phyloP scores from a whole-genome alignment of 2,797 vertebrate species.

The Gambusia yucatana region DNA sequence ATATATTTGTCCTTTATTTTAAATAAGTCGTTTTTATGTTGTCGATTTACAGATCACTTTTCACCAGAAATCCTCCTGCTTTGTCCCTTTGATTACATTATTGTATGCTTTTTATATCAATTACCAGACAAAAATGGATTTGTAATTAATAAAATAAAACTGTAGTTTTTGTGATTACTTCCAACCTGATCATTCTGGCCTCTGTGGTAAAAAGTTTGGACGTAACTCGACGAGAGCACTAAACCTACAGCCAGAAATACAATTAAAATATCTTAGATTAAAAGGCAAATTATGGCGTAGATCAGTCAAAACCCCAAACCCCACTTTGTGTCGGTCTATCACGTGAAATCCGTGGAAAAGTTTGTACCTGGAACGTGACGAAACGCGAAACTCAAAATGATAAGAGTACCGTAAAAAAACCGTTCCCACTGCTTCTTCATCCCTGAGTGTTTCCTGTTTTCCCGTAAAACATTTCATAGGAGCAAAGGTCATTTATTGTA shows the following conservation, averaged over 20 bases:
- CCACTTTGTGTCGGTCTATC: too few relatives aligned
- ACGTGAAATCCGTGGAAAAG: neutral
- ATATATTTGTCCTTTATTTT: neutral
- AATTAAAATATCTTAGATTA: too few relatives aligned
- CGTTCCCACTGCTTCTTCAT: neutral
- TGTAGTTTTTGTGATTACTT: neutral
- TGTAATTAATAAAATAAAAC: neutral
- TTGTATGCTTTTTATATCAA: neutral
- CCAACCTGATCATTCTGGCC: neutral
- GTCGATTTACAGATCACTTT: neutral
- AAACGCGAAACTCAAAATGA: neutral
- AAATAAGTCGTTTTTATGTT: neutral
- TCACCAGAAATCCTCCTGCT: neutral
- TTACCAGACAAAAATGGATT: neutral
- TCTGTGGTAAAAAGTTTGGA: neutral
- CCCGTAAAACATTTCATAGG: slow-evolving; percentile 46
- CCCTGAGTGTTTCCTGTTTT: slow-evolving; percentile 20
- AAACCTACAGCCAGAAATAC: neutral
- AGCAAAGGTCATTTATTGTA: slow-evolving; percentile 35
- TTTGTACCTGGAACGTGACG: neutral
- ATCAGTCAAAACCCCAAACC: neutral
- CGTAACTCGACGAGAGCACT: neutral
- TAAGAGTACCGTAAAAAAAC: neutral
- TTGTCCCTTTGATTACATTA: neutral
- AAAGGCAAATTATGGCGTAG: neutral